Base-by-base conservation (phyloP, 53 echinoderm and acorn worm species). In the Apostichopus leukothele region DNA sequence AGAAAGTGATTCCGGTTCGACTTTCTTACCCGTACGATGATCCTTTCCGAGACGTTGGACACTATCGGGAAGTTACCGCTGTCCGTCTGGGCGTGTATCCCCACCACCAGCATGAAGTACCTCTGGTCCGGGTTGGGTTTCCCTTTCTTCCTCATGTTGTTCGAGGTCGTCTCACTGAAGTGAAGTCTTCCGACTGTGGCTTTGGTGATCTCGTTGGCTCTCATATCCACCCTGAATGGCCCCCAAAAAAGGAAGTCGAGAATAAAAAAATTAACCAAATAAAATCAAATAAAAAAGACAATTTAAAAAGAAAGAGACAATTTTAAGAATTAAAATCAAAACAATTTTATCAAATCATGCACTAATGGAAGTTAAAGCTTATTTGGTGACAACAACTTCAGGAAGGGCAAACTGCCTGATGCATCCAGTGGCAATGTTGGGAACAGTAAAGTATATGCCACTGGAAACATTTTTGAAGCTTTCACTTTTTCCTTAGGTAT, bases 141-240 rank as follows among this genome's bases (percentile, higher is more conserved):
- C 26, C 98, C 98, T 78, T 98, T 98, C 94, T 98, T 98, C 14
- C 98, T 90, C 98, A 98, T 98, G 91, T 98, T 98, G 88, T 98
- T 98, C 21, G 93, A 94, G 1, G 98, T 98, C 1, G 98, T 98
- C 84, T 98, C 98, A 12, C 98, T 98, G 90, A 96, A 98, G 88
- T 98, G 98, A 39, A 98, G 93, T 52, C 98, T 86, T 0, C 98
- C 98, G 1, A 98, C 92, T 3, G 98, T 98, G 4, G 90, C 94
- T 88, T 98, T 98, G 71, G 94, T 94, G 73, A 96, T 89, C 60
- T 96, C 92, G 27, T 96, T 94, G 6, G 91, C 74, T 14, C 89
- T 93, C 19, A 98, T 52, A 60, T 98, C 96, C 75, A 98, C 88
- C 26, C 98, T 98, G 76, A 6, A 60, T 84, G 54, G 51, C 27